These are phyloP conservation scores for Hyles vespertilio DNA, from an alignment of 1,140 invertebrate species.

Conservation along the genomic window DNA sequence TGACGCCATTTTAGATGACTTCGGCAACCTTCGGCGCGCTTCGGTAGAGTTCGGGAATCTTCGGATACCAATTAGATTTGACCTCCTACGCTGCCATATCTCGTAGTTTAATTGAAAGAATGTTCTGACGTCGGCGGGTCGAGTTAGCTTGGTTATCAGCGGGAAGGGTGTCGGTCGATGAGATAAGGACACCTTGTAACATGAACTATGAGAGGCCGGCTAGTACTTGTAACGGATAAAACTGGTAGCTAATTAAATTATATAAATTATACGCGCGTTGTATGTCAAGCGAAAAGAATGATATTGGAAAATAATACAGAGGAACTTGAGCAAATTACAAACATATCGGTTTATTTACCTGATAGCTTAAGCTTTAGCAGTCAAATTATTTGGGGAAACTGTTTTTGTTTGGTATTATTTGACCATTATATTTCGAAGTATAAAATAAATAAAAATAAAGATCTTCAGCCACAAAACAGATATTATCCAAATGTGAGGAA, in stretches of 20 bases:
- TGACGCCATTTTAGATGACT: constrained; percentile 61
- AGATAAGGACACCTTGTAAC: constrained; percentile 51
- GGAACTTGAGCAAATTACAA: too few relatives aligned
- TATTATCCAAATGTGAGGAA: too few relatives aligned
- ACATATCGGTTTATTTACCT: too few relatives aligned
- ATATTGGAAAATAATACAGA: too few relatives aligned
- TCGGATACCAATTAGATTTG: constrained; percentile 35
- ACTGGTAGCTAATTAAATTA: constrained; percentile 3
- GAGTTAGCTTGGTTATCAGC: constrained; percentile 27
- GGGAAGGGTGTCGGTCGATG: constrained; percentile 39
- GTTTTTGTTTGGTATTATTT: too few relatives aligned
- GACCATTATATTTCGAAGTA: too few relatives aligned
- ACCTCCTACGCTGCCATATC: constrained; percentile 28
- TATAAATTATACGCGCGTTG: too few relatives aligned
- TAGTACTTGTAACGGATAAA: constrained; percentile 17
- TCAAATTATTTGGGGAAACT: too few relatives aligned
- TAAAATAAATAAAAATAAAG: too few relatives aligned
- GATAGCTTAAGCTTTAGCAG: too few relatives aligned
- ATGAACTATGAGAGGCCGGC: constrained; percentile 45
- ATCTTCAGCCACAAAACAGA: too few relatives aligned
- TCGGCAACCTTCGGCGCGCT: constrained; percentile 49
- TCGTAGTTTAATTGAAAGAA: not conserved
- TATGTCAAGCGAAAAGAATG: too few relatives aligned
- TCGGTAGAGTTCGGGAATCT: constrained; percentile 25
- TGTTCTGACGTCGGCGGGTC: constrained; percentile 16